A percentile compares a stretch with the other conserved stretches of the same genome.
Evolutionary conservation across 2,888 invertebrate genomes (phyloP).

Genomic region (Hetaerina titia): DNA sequence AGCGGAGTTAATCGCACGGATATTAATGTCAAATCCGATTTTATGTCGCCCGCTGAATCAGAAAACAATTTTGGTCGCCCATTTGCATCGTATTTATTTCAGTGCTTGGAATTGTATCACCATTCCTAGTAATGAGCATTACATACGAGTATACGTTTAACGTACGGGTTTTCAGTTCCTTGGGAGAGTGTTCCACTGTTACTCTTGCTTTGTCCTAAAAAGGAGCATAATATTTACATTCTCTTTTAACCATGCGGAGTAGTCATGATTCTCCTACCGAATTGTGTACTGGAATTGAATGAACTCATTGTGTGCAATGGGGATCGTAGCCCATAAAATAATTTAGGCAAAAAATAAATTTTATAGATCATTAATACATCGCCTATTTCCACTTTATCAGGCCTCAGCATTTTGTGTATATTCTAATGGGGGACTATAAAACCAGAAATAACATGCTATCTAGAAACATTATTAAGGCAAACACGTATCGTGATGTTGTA

Average conservation of each 20-base stretch:
- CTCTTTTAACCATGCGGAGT: not conserved
- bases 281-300: not conserved
- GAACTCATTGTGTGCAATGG: not conserved
- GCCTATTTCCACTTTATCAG: not conserved
- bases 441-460: not conserved
- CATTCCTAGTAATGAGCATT: not conserved
- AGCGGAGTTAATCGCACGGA: not conserved
- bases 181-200: too few species aligned
- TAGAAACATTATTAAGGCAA: not conserved
- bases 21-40: not conserved
- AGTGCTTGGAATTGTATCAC: not conserved
- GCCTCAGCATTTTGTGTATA: not conserved
- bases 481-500: not conserved
- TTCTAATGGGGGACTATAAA: not conserved
- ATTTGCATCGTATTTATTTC: not conserved
- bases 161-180: too few species aligned
- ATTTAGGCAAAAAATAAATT: not conserved
- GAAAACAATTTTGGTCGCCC: not conserved
- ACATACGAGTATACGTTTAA: too few species aligned
- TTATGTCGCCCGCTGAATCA: not conserved
- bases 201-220: too few species aligned
- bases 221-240: not conserved
- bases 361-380: not conserved
- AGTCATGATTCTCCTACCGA: not conserved
- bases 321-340: not conserved